Evolutionary conservation across 37 sponge, comb jelly and placozoan genomes (phyloP).

Genomic region (Halichondria panicea): DNA sequence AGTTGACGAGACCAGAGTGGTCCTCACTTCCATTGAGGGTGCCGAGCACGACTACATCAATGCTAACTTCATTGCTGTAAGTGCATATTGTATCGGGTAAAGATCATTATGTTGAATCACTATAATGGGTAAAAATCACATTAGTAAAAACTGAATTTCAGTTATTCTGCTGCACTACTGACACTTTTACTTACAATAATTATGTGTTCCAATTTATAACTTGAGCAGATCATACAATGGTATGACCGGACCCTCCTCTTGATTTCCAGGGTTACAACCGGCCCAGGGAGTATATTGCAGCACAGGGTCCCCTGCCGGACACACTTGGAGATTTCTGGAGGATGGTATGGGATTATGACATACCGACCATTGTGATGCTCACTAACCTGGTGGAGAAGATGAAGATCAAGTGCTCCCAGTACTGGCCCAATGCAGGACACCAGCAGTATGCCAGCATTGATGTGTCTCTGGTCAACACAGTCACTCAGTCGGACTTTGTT

Average conservation of each 20-base stretch:
- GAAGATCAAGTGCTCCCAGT: slow-evolving; percentile 77
- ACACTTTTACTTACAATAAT: neutral
- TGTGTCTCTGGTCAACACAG: slow-evolving; percentile 44
- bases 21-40: slow-evolving; percentile 43
- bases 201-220: neutral
- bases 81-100: neutral
- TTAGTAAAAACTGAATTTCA: neutral
- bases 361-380: slow-evolving; percentile 75
- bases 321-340: slow-evolving; percentile 90
- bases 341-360: slow-evolving; percentile 79
- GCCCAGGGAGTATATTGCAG: slow-evolving; percentile 83
- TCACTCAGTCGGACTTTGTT: slow-evolving; percentile 40
- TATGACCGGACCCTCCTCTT: neutral
- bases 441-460: slow-evolving; percentile 37
- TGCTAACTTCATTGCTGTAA: slow-evolving; percentile 72
- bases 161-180: neutral
- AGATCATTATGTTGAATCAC: neutral
- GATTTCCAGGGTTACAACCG: slow-evolving; percentile 64
- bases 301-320: slow-evolving; percentile 85
- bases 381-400: slow-evolving; percentile 71
- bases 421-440: slow-evolving; percentile 61
- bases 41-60: slow-evolving; percentile 69
- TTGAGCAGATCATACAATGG: neutral
- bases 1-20: slow-evolving; percentile 67
- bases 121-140: neutral